A percentile compares a stretch with the other conserved stretches of the same genome.
These are phyloP conservation scores for Eustalomyia histrio DNA, from an alignment of 2,888 invertebrate species.

Conservation along the genomic window DNA sequence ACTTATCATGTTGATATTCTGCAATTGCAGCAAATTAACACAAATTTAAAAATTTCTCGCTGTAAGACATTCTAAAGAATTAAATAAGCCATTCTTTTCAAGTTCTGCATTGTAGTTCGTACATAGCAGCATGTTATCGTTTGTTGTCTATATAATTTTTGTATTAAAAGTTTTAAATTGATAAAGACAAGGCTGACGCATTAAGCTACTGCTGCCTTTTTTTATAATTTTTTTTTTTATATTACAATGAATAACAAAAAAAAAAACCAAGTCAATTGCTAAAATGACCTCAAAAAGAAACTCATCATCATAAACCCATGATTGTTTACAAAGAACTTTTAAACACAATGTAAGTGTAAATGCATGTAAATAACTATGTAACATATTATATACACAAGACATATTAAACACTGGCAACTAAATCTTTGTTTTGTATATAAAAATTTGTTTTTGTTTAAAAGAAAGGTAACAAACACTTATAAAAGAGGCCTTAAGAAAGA, in stretches of 20 bases:
- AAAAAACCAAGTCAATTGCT: constrained; percentile 62
- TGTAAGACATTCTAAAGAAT: too few relatives aligned
- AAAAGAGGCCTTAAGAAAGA: too few relatives aligned
- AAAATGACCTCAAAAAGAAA: constrained; percentile 59
- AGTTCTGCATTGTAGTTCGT: too few relatives aligned
- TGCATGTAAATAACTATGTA: not conserved
- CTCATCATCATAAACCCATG: constrained; percentile 26
- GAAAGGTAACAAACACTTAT: not conserved
- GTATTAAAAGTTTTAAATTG: constrained; percentile 31
- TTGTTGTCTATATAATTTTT: constrained; percentile 29
- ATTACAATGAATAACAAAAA: constrained; percentile 22
- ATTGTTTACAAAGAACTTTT: constrained; percentile 38
- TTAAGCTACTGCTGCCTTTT: constrained; percentile 6
- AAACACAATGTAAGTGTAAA: constrained; percentile 5
- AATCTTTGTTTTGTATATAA: too few relatives aligned
- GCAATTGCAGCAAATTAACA: too few relatives aligned
- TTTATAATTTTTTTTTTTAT: not conserved
- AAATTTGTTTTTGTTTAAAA: too few relatives aligned
- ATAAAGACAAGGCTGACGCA: constrained; percentile 45
- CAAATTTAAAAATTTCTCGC: too few relatives aligned
- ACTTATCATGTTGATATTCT: too few relatives aligned
- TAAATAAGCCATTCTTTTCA: too few relatives aligned
- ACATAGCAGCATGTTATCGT: too few relatives aligned
- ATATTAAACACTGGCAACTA: not conserved
- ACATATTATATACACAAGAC: not conserved